Percentiles rank a stretch among this genome's conserved stretches.
phyloP scores from a whole-genome alignment of 1,140 invertebrate species.

The Caenorhabditis remanei region DNA sequence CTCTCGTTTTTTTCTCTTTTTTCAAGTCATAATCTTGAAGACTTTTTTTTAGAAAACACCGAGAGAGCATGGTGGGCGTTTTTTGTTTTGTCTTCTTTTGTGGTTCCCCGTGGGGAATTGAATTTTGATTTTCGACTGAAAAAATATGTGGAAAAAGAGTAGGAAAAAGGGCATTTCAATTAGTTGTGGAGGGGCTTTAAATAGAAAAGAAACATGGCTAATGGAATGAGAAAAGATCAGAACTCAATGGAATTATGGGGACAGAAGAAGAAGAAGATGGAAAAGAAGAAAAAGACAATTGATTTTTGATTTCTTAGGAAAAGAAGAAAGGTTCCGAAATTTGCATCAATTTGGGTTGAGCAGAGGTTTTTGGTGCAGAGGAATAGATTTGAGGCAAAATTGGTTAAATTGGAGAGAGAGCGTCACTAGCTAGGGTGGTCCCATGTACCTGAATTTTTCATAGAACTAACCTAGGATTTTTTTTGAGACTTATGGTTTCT shows the following conservation, averaged over 20 bases:
- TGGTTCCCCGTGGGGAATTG: neutral
- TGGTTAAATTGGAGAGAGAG: neutral
- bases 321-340: neutral
- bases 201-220: neutral
- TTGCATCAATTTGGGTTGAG: neutral
- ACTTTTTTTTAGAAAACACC: constrained; percentile 10
- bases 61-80: neutral
- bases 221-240: constrained; percentile 19
- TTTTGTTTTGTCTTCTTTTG: neutral
- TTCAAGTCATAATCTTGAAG: neutral
- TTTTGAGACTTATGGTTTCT: too few species aligned
- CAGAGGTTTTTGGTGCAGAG: neutral
- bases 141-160: neutral
- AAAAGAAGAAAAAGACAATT: neutral
- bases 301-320: constrained; percentile 41
- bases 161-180: neutral
- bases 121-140: neutral
- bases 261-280: neutral
- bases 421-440: too few species aligned
- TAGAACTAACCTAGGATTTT: too few species aligned
- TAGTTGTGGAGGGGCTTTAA: neutral
- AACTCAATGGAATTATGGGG: constrained; percentile 13
- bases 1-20: neutral
- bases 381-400: neutral
- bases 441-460: too few species aligned